These are phyloP conservation scores for Xanthorhoe spadicearia DNA, from an alignment of 2,888 invertebrate genomes.

Conservation along the genomic window DNA sequence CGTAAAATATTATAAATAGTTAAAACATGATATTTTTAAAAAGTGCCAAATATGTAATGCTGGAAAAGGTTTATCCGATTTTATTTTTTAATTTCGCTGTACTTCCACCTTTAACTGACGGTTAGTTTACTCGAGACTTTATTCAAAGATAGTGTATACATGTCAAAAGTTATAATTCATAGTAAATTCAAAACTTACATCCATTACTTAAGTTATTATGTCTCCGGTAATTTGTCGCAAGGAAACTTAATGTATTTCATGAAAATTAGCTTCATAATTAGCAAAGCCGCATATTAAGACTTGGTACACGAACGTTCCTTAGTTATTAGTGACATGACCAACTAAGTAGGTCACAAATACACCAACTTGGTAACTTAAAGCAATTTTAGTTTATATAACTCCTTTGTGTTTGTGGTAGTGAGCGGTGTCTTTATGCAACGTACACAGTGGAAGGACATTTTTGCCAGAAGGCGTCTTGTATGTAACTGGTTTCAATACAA, in stretches of 20 bases:
- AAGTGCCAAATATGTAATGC: too few species aligned
- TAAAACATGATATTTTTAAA: too few species aligned
- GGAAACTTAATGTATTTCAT: slow-evolving; percentile 12
- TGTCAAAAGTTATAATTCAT: not conserved
- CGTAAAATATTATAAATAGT: too few species aligned
- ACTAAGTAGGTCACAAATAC: slow-evolving; percentile 33
- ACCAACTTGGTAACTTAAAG: slow-evolving; percentile 25
- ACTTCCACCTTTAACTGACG: too few species aligned
- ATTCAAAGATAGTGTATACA: too few species aligned
- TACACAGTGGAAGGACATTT: not conserved
- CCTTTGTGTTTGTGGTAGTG: slow-evolving; percentile 29
- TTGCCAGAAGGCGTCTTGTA: too few species aligned
- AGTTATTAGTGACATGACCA: slow-evolving; percentile 32
- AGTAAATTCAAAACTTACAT: not conserved
- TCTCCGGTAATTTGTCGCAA: slow-evolving; percentile 6
- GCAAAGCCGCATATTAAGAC: slow-evolving; percentile 19
- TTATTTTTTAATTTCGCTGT: too few species aligned
- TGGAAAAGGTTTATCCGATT: too few species aligned
- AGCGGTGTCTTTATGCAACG: not conserved
- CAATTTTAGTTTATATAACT: slow-evolving; percentile 37
- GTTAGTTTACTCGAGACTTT: too few species aligned
- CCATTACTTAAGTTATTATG: not conserved
- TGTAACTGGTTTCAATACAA: too few species aligned
- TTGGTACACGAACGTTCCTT: slow-evolving; percentile 32
- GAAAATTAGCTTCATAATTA: slow-evolving; percentile 21